phyloP scores from a whole-genome alignment of 2,113 vertebrate genomes.

The Chrysochloris asiatica region DNA sequence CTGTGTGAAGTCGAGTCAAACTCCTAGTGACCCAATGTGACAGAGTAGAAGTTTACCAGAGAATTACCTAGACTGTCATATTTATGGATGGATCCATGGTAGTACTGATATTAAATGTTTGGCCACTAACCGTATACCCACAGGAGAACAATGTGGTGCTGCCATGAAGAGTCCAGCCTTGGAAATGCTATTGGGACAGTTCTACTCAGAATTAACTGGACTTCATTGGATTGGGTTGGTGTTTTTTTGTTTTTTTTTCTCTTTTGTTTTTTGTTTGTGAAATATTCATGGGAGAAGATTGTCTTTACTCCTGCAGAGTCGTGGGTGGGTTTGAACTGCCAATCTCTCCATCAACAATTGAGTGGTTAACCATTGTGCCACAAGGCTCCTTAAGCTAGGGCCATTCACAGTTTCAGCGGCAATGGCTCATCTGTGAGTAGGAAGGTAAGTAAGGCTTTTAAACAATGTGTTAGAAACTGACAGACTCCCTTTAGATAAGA shows the following conservation, averaged over 20 bases:
- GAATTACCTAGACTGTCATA: neutral
- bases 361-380: neutral
- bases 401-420: neutral
- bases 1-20: neutral
- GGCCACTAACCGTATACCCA: no score
- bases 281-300: neutral
- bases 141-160: no score
- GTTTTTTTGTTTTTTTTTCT: no score
- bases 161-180: neutral
- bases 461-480: slow-evolving; percentile 22
- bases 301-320: neutral
- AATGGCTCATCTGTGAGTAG: neutral
- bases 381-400: neutral
- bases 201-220: neutral
- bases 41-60: neutral
- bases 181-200: neutral
- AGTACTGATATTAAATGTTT: no score
- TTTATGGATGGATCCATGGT: neutral
- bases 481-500: slow-evolving; percentile 48
- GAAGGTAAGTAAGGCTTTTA: slow-evolving; percentile 11
- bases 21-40: neutral
- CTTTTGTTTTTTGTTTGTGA: no score
- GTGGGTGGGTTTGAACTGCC: neutral
- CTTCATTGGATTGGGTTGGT: no score
- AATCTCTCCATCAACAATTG: neutral